Evolutionary conservation across 2,797 vertebrate genomes (phyloP).

Genomic region (Crenichthys baileyi): DNA sequence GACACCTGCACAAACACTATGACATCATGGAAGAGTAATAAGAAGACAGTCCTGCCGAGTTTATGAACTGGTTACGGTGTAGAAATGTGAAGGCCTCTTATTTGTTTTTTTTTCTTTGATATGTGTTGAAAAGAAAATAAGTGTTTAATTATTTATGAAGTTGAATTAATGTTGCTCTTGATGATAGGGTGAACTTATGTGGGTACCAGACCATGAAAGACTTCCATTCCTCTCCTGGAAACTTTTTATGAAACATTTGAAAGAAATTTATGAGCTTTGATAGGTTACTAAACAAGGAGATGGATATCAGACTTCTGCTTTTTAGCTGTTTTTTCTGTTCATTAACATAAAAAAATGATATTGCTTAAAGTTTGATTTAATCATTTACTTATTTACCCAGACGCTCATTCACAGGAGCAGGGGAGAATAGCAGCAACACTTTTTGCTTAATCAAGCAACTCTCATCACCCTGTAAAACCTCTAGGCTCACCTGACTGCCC

Average conservation of each 20-base stretch:
- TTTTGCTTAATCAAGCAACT: neutral
- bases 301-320: neutral
- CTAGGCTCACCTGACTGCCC: conserved; percentile 60
- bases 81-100: neutral
- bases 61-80: neutral
- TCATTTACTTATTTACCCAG: neutral
- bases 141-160: neutral
- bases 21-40: conserved; percentile 7
- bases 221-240: neutral
- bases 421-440: neutral
- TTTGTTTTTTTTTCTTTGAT: neutral
- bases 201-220: neutral
- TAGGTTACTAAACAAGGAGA: neutral
- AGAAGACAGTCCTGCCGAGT: conserved; percentile 9
- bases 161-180: neutral
- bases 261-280: neutral
- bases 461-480: neutral
- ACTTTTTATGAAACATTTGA: neutral
- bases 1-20: conserved; percentile 8
- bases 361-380: neutral
- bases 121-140: neutral
- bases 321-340: neutral
- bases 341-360: too few relatives aligned
- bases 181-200: neutral
- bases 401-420: too few relatives aligned